phyloP scores from a whole-genome alignment of 2,797 vertebrate genomes.

The Xiphophorus birchmanni region DNA sequence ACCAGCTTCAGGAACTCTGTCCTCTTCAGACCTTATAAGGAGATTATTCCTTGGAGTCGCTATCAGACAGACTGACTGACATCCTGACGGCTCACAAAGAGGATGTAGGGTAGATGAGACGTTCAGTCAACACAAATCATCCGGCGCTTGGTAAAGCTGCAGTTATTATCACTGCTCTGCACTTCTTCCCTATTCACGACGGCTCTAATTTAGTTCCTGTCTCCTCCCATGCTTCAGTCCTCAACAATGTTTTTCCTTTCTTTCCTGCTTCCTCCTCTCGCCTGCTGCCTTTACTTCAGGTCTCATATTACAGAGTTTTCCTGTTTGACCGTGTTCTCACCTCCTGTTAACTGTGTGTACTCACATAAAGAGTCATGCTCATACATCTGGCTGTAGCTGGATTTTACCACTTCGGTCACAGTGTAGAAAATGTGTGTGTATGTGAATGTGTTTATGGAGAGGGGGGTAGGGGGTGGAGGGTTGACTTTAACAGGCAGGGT shows the following conservation, averaged over 20 bases:
- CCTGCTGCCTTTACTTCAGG: conserved; percentile 15
- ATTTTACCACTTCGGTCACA: conserved; percentile 56
- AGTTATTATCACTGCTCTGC: conserved; percentile 34
- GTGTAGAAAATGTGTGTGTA: conserved; percentile 20
- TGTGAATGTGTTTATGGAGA: conserved; percentile 15
- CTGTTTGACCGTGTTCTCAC: conserved; percentile 55
- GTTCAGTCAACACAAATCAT: conserved; percentile 18
- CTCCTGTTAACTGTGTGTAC: conserved; percentile 44
- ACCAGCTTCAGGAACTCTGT: conserved; percentile 33
- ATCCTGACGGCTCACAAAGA: conserved; percentile 7
- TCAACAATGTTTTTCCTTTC: conserved; percentile 10
- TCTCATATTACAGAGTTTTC: conserved; percentile 36
- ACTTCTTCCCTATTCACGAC: conserved; percentile 28
- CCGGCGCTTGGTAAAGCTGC: conserved; percentile 7
- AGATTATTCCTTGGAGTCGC: conserved; percentile 34
- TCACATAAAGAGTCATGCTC: conserved; percentile 8
- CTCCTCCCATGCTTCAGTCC: conserved; percentile 37
- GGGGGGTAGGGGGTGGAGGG: conserved; percentile 14
- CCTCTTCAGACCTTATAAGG: conserved; percentile 68
- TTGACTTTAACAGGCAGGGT: conserved; percentile 31
- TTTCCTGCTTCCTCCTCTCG: conserved; percentile 22
- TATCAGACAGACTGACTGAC: conserved; percentile 44
- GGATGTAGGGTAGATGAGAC: conserved; percentile 17
- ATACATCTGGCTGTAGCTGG: conserved; percentile 63
- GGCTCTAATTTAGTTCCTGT: conserved; percentile 31